phyloP scores from a whole-genome alignment of 2,113 vertebrate genomes.

The Daboia siamensis region DNA sequence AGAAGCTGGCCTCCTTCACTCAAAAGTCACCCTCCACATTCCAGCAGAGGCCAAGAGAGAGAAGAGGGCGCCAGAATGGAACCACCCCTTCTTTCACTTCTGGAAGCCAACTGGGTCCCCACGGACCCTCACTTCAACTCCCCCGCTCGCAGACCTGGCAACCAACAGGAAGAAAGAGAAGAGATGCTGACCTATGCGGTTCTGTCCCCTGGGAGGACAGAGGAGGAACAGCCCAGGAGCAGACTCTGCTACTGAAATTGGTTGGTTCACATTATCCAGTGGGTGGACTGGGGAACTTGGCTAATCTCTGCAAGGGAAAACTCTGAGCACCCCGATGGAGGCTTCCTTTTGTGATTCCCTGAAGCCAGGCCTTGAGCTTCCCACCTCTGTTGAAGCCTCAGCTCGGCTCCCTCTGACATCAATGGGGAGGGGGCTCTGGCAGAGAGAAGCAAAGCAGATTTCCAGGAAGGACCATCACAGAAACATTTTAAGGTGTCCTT shows the following conservation, averaged over 20 bases:
- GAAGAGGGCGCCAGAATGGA: neutral
- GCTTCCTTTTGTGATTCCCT: neutral
- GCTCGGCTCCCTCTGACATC: neutral
- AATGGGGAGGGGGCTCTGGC: no score
- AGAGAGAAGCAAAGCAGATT: neutral
- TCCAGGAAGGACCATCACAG: neutral
- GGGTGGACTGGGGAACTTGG: neutral
- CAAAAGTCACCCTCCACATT: neutral
- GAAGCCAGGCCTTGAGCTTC: neutral
- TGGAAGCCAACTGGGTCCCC: neutral
- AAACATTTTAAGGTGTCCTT: conserved; percentile 27
- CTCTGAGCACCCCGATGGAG: no score
- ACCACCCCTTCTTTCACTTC: neutral
- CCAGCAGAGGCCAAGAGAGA: neutral
- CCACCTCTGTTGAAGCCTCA: neutral
- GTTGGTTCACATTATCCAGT: neutral
- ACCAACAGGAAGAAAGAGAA: neutral
- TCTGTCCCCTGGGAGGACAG: neutral
- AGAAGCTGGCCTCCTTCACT: neutral
- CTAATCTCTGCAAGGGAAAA: neutral
- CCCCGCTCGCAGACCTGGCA: neutral
- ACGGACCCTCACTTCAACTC: neutral
- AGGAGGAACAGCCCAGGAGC: neutral
- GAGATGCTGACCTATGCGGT: neutral
- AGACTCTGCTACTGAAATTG: neutral